Conservation (phyloP, 1,140 invertebrate species). For the Paraescarpia echinospica region DNA sequence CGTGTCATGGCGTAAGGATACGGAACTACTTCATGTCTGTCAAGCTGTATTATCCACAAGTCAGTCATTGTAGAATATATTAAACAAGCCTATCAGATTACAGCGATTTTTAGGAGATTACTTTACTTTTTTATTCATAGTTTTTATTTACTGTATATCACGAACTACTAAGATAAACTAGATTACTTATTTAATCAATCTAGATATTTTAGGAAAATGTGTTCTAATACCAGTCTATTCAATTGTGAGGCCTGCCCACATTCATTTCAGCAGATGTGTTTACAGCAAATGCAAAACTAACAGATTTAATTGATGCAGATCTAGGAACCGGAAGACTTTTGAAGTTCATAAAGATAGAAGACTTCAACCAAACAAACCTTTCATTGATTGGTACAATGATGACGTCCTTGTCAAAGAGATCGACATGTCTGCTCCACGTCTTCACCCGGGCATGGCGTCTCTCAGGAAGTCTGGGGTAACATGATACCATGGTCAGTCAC, state of each 20-base stretch:
- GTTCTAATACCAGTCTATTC: neutral
- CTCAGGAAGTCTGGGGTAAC: conserved; percentile 64
- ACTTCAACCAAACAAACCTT: conserved; percentile 64
- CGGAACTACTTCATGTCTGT: no score
- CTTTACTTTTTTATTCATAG: no score
- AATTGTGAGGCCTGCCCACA: neutral
- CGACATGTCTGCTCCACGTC: conserved; percentile 94
- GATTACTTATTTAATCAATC: no score
- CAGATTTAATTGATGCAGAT: neutral
- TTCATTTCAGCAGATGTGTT: neutral
- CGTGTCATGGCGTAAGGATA: neutral
- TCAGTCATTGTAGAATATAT: no score
- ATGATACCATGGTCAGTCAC: neutral
- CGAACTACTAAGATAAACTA: no score
- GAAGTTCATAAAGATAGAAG: neutral
- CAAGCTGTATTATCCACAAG: no score
- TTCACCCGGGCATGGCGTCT: conserved; percentile 86
- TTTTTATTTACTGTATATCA: no score
- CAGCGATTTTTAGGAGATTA: no score
- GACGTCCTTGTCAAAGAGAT: conserved; percentile 96
- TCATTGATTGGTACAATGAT: conserved; percentile 97
- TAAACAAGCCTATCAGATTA: no score
- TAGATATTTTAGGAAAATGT: neutral
- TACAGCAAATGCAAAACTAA: no score
- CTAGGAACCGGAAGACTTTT: neutral